Conservation (phyloP, 2,797 vertebrate genomes). For the Leptodactylus fallax region DNA sequence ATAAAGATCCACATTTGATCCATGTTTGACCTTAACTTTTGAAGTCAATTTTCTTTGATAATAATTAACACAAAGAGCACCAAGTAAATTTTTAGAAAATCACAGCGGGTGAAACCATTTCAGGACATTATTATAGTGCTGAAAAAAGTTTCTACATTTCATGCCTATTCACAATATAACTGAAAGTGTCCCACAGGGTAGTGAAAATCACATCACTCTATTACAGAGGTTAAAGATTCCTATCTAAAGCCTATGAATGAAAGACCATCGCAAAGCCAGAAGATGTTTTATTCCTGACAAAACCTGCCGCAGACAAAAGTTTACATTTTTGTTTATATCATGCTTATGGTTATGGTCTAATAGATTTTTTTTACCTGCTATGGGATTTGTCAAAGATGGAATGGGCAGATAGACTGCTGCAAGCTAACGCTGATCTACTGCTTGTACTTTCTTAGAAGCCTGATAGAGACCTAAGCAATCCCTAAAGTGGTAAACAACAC, state of each 20-base stretch:
- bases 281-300: slow-evolving; percentile 35
- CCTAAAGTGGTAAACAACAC: slow-evolving; percentile 21
- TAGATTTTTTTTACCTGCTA: slow-evolving; percentile 12
- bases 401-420: slow-evolving; percentile 18
- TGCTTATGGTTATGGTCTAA: not conserved
- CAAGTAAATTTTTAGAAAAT: not conserved
- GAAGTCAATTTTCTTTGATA: no score
- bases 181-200: not conserved
- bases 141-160: not conserved
- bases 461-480: slow-evolving; percentile 6
- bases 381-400: slow-evolving; percentile 40
- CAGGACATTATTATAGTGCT: not conserved
- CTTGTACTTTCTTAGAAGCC: slow-evolving; percentile 15
- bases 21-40: no score
- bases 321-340: slow-evolving; percentile 22
- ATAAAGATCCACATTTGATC: no score
- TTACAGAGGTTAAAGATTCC: slow-evolving; percentile 1
- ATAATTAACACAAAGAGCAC: not conserved
- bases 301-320: not conserved
- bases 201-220: slow-evolving; percentile 7
- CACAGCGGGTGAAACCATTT: not conserved
- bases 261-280: not conserved
- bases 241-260: not conserved
- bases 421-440: slow-evolving; percentile 12
- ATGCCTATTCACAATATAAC: not conserved